A percentile compares a stretch with the other conserved stretches of the same genome.
These are phyloP conservation scores for Nephrotoma appendiculata DNA, from an alignment of 2,888 invertebrate genomes.

Conservation along the genomic window DNA sequence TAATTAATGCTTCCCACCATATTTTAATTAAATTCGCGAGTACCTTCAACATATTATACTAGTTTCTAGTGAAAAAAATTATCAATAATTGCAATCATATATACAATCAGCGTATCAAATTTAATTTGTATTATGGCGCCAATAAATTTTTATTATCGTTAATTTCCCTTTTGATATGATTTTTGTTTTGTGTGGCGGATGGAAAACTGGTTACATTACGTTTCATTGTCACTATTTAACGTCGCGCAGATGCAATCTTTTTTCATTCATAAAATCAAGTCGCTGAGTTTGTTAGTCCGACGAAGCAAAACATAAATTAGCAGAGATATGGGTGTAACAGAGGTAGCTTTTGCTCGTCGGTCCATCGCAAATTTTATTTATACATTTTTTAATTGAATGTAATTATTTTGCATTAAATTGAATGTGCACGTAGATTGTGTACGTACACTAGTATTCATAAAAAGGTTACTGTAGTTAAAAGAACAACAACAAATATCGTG, in stretches of 20 bases:
- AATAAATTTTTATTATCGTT: neutral
- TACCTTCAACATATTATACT: neutral
- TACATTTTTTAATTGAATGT: neutral
- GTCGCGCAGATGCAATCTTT: neutral
- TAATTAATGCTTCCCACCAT: neutral
- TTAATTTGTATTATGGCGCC: neutral
- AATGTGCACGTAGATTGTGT: neutral
- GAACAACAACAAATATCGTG: neutral
- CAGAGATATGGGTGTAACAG: neutral
- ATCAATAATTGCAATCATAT: neutral
- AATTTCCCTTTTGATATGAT: neutral
- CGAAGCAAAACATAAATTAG: neutral
- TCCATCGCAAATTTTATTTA: neutral
- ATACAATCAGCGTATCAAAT: neutral
- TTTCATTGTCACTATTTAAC: neutral
- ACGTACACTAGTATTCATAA: neutral
- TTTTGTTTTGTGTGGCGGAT: neutral
- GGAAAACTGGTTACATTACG: neutral
- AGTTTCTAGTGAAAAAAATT: neutral
- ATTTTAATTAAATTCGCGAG: neutral
- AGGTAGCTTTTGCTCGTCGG: neutral
- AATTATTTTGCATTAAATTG: neutral
- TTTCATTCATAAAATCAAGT: neutral
- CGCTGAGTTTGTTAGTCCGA: neutral
- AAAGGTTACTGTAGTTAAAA: neutral